phyloP scores from a whole-genome alignment of 2,888 invertebrate species.

The Automeris io region DNA sequence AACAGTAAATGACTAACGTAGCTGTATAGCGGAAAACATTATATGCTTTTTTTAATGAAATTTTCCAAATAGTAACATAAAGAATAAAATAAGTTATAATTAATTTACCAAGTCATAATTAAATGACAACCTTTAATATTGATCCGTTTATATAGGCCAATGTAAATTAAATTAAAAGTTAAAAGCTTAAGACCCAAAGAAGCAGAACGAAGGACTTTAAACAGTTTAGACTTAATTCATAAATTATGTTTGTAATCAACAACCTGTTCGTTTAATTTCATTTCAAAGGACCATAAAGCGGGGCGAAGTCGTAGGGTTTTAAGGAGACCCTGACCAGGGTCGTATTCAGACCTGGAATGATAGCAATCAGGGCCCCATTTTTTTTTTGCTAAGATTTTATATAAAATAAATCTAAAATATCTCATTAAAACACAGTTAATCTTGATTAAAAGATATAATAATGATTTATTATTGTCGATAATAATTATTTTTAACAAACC shows the following conservation, averaged over 20 bases:
- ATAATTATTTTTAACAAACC: too few relatives aligned
- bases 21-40: too few relatives aligned
- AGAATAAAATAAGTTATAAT: not conserved
- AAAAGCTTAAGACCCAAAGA: slow-evolving; percentile 21
- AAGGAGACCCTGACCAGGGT: slow-evolving; percentile 8
- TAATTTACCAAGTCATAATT: not conserved
- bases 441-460: too few relatives aligned
- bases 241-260: slow-evolving; percentile 21
- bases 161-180: slow-evolving; percentile 15
- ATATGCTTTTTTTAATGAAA: too few relatives aligned
- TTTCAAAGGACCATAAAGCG: slow-evolving; percentile 13
- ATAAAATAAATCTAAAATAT: too few relatives aligned
- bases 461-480: too few relatives aligned
- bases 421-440: too few relatives aligned
- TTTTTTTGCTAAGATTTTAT: too few relatives aligned
- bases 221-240: slow-evolving; percentile 19
- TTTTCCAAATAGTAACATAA: too few relatives aligned
- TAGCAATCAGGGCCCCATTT: too few relatives aligned
- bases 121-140: not conserved
- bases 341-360: too few relatives aligned
- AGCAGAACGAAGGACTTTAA: slow-evolving; percentile 11
- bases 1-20: too few relatives aligned
- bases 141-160: slow-evolving; percentile 13
- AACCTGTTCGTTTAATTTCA: slow-evolving; percentile 19
- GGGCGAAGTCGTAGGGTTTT: slow-evolving; percentile 8